Evolutionary conservation across 2,113 vertebrate species (phyloP), one percentile per base, ranked within the genome.

Genomic region (Fregetta grallaria): DNA sequence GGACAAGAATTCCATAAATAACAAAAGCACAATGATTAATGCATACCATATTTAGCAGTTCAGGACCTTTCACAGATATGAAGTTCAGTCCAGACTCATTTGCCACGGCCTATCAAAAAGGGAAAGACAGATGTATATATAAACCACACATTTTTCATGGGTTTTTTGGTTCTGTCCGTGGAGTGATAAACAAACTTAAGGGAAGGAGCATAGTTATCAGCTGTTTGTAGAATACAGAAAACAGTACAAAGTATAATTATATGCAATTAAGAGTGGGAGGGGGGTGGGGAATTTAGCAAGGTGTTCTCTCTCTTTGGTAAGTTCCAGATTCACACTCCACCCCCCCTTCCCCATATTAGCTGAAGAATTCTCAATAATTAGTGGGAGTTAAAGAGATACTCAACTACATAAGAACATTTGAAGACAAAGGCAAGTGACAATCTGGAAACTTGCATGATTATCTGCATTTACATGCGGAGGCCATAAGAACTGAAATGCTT

Each of bases 61-160:
- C 99, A 2, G 99, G 99, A 47, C 99, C 99, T 86, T 99, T 99
- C 71, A 99, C 99, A 47, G 99, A 99, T 97, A 99, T 99, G 97
- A 99, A 99, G 96, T 99, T 99, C 70, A 99, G 98, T 70, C 99
- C 99, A 34, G 99, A 99, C 78, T 99, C 99, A 34, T 99, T 99
- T 88, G 99, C 99, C 38, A 99, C 99, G 0, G 99, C 99, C 99
- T 99, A 93, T 42, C 32, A 90, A 92, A 92, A 96, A 72, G n/a
- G 96, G 29, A 97, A 94, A 96, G 11, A 82, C 6, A 94, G 7
- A 92, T 2, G 22, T 34, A 55, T 23, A 17, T 3, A 53, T 19
- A 84, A 23, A 38, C 1, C 29, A 61, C 12, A 52, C 3, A 34
- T 81, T 77, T 74, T 73, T 73, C 25, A 30, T 26, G 21, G 58